Conservation (phyloP, 2,797 vertebrate species). For the Cuniculus paca region DNA sequence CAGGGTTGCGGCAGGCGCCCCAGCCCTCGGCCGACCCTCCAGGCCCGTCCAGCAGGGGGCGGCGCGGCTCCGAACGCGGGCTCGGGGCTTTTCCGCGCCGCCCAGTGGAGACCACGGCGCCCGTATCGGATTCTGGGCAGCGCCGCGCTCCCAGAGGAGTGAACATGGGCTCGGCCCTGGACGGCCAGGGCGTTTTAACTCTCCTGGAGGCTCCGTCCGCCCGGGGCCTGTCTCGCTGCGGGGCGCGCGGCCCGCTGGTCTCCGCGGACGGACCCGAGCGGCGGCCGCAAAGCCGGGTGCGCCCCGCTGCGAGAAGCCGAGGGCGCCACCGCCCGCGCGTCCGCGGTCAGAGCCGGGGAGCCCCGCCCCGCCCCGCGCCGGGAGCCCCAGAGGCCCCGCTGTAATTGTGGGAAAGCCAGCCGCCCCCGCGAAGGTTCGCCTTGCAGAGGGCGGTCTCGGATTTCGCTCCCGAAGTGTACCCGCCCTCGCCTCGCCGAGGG, state of each 20-base stretch:
- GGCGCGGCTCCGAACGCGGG: neutral
- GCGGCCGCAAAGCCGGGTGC: neutral
- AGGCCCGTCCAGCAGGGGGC: slow-evolving; percentile 78
- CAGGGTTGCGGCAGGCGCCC: accelerated
- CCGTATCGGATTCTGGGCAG: accelerated
- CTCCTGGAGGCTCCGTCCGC: neutral
- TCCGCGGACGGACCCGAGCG: accelerated
- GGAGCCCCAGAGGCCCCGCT: neutral
- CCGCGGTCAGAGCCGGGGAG: neutral
- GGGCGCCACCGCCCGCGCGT: slow-evolving; percentile 55
- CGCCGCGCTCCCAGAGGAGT: neutral
- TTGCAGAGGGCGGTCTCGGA: neutral
- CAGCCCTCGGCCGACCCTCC: neutral
- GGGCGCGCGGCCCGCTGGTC: neutral
- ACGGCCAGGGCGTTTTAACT: neutral
- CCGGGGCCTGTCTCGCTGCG: neutral
- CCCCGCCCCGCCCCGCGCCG: neutral
- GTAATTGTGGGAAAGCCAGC: slow-evolving; percentile 67
- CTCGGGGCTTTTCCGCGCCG: accelerated
- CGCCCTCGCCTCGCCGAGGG: too few species aligned
- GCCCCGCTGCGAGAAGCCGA: neutral
- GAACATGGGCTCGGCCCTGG: neutral
- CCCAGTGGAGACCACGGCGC: accelerated
- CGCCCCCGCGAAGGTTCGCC: slow-evolving; percentile 24
- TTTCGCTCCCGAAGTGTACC: slow-evolving; percentile 35